Evolutionary conservation across 2,797 vertebrate species (phyloP), one percentile per base, ranked within the genome.

Genomic region (Macroramphosus scolopax): DNA sequence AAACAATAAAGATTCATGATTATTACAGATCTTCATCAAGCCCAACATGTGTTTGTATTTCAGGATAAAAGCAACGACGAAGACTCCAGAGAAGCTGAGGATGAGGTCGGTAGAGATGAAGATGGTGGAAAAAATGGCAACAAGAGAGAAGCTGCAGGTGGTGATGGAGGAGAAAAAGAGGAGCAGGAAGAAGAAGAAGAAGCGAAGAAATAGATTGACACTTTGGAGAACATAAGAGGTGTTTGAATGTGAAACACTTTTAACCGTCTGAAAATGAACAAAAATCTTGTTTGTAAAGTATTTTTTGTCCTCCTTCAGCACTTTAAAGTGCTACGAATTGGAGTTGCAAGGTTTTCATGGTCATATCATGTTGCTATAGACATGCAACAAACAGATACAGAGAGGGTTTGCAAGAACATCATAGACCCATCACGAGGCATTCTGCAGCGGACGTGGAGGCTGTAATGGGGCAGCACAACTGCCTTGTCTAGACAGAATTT

Each of bases 61-160:
- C 46, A 83, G 82, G 61, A 47, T 5, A 6, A 12, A 0, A 54
- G 39, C 0, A 53, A 76, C 0, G 55, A 74, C 0, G 79, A 80
- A 0, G 69, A 78, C 15, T 72, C 70, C 1, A 78, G 80, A 71
- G 78, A 73, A 1, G 52, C 10, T 8, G 61, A 67, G 9, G 67
- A 75, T 0, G 58, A 53, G n/a, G 56, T 16, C 0, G 30, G 5
- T 6, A 54, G 22, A 6, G 59, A 55, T 1, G 38, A 42, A 41
- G 44, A 36, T 7, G 45, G 15, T 47, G 63, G 28, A 46, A 41
- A 64, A 8, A 60, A 72, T 1, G 33, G 33, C 48, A 41, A 17
- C 36, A 47, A 42, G 8, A 43, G 48, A 8, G 40, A 51, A 29
- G 28, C 28, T 11, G 31, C 13, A 6, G 42, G 12, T 22, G 47